These are phyloP conservation scores for Onchidella celtica DNA, from an alignment of 2,888 invertebrate species.

Conservation along the genomic window DNA sequence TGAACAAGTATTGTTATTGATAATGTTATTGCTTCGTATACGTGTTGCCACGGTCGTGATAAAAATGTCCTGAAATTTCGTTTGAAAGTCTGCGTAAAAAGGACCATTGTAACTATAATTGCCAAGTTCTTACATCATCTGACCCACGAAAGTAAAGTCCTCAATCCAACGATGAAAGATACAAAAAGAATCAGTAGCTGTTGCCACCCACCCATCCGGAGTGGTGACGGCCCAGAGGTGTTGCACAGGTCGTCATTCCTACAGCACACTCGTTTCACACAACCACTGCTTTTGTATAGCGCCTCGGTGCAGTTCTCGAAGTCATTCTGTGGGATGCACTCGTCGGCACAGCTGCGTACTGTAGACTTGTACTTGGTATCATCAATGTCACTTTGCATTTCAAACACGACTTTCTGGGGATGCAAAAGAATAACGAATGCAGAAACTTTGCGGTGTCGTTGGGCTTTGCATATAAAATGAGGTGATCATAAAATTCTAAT, in stretches of 20 bases:
- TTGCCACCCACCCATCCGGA: not conserved
- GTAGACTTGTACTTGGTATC: constrained; percentile 59
- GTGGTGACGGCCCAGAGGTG: constrained; percentile 9
- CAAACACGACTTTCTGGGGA: constrained; percentile 69
- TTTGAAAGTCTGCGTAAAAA: too few species aligned
- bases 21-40: too few species aligned
- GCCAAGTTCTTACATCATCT: too few species aligned
- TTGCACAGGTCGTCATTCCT: constrained; percentile 68
- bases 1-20: too few species aligned
- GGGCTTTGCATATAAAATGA: too few species aligned
- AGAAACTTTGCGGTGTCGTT: not conserved
- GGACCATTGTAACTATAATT: too few species aligned
- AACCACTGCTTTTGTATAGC: constrained; percentile 63
- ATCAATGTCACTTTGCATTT: constrained; percentile 63
- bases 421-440: not conserved
- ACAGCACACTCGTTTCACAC: constrained; percentile 66
- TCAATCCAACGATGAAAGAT: too few species aligned
- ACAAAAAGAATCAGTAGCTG: too few species aligned
- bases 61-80: too few species aligned
- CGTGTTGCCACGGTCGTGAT: too few species aligned
- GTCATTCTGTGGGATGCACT: constrained; percentile 64
- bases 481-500: too few species aligned
- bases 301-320: constrained; percentile 64
- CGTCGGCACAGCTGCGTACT: constrained; percentile 68
- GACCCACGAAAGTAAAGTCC: too few species aligned